phyloP scores from a whole-genome alignment of 2,797 vertebrate genomes.

The Aphelocoma californica region DNA sequence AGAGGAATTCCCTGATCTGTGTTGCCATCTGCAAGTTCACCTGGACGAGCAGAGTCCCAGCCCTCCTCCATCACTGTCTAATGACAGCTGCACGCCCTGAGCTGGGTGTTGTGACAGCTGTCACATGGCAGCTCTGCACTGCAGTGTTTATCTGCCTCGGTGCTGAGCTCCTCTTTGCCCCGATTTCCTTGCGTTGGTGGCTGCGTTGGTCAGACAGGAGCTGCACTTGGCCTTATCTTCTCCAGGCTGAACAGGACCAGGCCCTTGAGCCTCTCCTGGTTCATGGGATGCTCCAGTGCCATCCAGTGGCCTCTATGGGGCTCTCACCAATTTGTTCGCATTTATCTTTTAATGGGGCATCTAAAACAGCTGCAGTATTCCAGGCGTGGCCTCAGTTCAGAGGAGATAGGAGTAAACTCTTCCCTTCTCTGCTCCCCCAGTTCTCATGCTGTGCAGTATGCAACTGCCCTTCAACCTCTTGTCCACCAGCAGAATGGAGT shows the following conservation, averaged over 20 bases:
- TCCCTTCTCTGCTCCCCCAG: not conserved
- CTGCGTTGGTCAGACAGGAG: not conserved
- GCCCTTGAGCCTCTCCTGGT: not conserved
- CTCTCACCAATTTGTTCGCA: not conserved
- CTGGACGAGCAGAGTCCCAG: not conserved
- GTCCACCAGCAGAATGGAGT: too few species aligned
- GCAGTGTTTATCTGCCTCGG: not conserved
- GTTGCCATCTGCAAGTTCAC: not conserved
- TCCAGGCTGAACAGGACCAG: not conserved
- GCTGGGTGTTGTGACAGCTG: not conserved
- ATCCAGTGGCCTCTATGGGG: not conserved
- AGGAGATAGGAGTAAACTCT: not conserved
- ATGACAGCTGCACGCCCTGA: not conserved
- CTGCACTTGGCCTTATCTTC: not conserved
- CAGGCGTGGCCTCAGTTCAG: not conserved
- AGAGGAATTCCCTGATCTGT: not conserved
- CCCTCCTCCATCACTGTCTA: fast-evolving
- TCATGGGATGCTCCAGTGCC: not conserved
- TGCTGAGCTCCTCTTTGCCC: not conserved
- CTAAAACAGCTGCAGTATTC: not conserved
- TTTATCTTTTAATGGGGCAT: not conserved
- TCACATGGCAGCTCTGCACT: not conserved
- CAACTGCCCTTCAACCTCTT: not conserved
- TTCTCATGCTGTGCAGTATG: not conserved
- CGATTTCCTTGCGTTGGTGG: not conserved